Percentiles rank a stretch among this genome's conserved stretches.
Conservation (phyloP, 2,888 invertebrate species). For the Pollenia griseotomentosa region DNA sequence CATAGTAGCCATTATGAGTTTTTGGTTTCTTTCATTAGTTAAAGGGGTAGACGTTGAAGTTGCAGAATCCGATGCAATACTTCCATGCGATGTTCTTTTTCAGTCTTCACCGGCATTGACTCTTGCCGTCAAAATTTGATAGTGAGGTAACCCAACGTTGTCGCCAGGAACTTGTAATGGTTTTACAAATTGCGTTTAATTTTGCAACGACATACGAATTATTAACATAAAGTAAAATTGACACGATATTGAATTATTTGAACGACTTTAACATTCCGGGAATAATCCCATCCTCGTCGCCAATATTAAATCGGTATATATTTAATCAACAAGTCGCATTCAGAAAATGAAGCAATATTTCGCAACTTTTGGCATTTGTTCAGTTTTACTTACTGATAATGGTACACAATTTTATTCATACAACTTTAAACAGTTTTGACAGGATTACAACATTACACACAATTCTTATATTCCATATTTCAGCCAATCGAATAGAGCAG, state of each 20-base stretch:
- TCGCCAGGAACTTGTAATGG: no score
- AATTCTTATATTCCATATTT: slow-evolving; percentile 42
- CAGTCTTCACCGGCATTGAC: no score
- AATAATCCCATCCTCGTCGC: slow-evolving; percentile 46
- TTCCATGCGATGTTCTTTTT: background rate
- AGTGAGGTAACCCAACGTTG: background rate
- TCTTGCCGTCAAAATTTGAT: no score
- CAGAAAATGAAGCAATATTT: slow-evolving; percentile 45
- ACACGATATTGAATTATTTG: background rate
- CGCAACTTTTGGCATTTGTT: slow-evolving; percentile 50
- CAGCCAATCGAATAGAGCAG: slow-evolving; percentile 50
- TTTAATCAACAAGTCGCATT: no score
- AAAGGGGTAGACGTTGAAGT: background rate
- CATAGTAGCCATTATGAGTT: slow-evolving; percentile 12
- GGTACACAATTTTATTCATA: slow-evolving; percentile 40
- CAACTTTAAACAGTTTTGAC: slow-evolving; percentile 10
- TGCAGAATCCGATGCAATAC: background rate
- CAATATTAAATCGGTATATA: slow-evolving; percentile 20
- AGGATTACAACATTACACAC: slow-evolving; percentile 30
- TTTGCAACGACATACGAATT: background rate
- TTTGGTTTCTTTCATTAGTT: background rate
- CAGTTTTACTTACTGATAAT: slow-evolving; percentile 41
- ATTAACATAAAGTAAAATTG: background rate
- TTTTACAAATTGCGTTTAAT: background rate
- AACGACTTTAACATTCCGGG: slow-evolving; percentile 16